Evolutionary conservation across 1,140 invertebrate genomes (phyloP), one percentile per base, ranked within the genome.

Genomic region (Platyura marginata): DNA sequence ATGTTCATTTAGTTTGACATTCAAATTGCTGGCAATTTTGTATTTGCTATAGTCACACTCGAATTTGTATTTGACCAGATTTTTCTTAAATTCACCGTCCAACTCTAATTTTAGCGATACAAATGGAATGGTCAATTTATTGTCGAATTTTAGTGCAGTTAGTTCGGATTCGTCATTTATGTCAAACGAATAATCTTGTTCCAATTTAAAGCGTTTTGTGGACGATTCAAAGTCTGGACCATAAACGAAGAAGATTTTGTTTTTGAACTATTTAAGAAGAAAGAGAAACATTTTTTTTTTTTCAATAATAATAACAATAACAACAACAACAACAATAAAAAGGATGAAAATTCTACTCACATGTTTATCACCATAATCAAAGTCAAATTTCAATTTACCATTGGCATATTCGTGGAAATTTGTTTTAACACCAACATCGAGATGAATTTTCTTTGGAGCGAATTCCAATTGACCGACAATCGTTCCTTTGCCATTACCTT

Each of bases 241-340:
- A 50, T 80, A 75, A 18, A 69, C 58, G 4, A 81, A 47, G 11
- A 70, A 59, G 2, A 80, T 49, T 35, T 66, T 61, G 29, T 69
- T 72, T 32, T 69, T 64, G 23, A 59, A 43, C 64, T 68, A 45
- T 46, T 40, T 48, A 46, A 40, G 21, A 41, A 19, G 45, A 38
- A 29, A 25, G 37, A 34, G 8, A 41, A 29, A 29, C 13, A 29
- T 29, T 29, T 13, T 6, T 6, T 29, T 29, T 8, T 29, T 29
- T n/a, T n/a, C n/a, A n/a, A n/a, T n/a, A n/a, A n/a, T n/a, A n/a
- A n/a, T n/a, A n/a, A n/a, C n/a, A n/a, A n/a, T n/a, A 11, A 36
- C 29, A 44, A 33, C 23, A 32, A 45, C 9, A 21, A 32, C 29
- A 32, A 32, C 9, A 19, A 10, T 37, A 15, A 15, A 19, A 37